Percentiles rank a stretch among this genome's conserved stretches.
Conservation (phyloP, 2,888 invertebrate genomes). For the Cyaniris semiargus region DNA sequence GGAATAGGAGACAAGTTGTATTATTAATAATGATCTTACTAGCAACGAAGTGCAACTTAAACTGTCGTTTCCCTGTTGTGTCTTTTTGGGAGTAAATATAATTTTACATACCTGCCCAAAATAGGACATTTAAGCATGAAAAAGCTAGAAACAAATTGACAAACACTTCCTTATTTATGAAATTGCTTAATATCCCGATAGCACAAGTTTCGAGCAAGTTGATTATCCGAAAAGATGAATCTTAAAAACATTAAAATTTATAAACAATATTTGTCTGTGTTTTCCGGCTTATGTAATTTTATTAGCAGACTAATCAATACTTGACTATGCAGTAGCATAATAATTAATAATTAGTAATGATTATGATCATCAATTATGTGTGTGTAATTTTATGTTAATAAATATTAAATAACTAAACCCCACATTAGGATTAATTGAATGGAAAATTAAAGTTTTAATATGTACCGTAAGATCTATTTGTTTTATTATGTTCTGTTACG, state of each 20-base stretch:
- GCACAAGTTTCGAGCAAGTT: neutral
- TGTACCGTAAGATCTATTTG: neutral
- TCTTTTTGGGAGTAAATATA: too few species aligned
- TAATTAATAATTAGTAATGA: constrained; percentile 2
- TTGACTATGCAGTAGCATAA: neutral
- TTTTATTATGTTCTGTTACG: neutral
- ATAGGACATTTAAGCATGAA: too few species aligned
- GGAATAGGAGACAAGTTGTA: constrained; percentile 11
- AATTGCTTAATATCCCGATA: too few species aligned
- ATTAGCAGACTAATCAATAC: neutral
- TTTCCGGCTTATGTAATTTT: neutral
- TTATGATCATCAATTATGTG: constrained; percentile 4
- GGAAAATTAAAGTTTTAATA: neutral
- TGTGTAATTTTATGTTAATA: constrained; percentile 11
- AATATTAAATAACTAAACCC: neutral
- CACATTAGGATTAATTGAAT: neutral
- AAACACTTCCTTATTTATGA: too few species aligned
- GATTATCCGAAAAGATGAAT: neutral
- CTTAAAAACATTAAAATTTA: neutral
- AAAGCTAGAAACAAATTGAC: too few species aligned
- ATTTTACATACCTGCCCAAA: too few species aligned
- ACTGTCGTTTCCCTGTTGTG: too few species aligned
- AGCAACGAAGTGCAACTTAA: neutral
- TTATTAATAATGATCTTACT: neutral
- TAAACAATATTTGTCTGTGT: too few species aligned